phyloP scores from a whole-genome alignment of 1,140 invertebrate genomes.

The Pseudomyrmex cubaensis region DNA sequence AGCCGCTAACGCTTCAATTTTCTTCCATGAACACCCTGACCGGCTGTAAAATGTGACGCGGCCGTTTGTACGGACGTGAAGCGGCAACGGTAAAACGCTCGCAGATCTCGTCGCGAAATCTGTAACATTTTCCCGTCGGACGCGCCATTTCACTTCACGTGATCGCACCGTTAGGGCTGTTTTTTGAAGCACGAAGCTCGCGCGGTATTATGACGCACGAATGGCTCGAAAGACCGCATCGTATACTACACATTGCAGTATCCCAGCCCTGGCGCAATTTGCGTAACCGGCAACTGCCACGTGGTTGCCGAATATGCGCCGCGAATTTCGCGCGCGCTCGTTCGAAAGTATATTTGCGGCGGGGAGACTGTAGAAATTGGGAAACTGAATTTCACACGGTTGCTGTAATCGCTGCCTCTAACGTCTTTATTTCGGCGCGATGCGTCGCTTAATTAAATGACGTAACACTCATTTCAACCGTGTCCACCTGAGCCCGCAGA shows the following conservation, averaged over 20 bases:
- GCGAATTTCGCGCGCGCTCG: constrained; percentile 12
- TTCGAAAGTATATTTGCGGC: neutral
- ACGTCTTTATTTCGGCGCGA: constrained; percentile 64
- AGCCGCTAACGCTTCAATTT: constrained; percentile 57
- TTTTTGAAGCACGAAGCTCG: constrained; percentile 68
- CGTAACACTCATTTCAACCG: constrained; percentile 40
- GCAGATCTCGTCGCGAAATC: constrained; percentile 18
- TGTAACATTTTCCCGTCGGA: constrained; percentile 42
- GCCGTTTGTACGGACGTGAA: constrained; percentile 41
- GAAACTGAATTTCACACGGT: constrained; percentile 53
- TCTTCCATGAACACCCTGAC: constrained; percentile 41
- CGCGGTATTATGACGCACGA: constrained; percentile 76
- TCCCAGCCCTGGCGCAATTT: constrained; percentile 57
- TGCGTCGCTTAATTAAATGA: constrained; percentile 58
- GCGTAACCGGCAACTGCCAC: constrained; percentile 77
- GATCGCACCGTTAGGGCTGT: constrained; percentile 27
- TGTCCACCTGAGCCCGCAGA: constrained; percentile 44
- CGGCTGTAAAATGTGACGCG: constrained; percentile 37
- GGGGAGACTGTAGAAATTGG: neutral
- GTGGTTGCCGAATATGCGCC: constrained; percentile 72
- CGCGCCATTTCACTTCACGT: constrained; percentile 24
- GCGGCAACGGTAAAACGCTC: constrained; percentile 39
- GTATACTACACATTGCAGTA: constrained; percentile 33
- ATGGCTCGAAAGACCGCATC: constrained; percentile 72
- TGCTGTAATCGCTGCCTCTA: constrained; percentile 52